These are phyloP conservation scores for Scaptomyza cyrtandrae DNA, from an alignment of 2,888 invertebrate genomes.

Conservation along the genomic window DNA sequence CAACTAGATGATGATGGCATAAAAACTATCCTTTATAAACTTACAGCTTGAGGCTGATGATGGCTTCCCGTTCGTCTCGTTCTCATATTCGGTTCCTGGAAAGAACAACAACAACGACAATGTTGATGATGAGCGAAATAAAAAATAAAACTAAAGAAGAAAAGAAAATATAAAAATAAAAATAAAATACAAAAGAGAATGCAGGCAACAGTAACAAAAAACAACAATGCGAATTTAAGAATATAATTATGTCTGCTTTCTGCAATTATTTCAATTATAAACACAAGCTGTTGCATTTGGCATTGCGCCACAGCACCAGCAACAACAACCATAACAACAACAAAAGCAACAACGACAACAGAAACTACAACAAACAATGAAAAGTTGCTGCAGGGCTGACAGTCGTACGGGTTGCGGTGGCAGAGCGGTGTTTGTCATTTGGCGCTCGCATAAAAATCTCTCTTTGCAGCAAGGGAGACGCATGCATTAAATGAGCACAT, in stretches of 20 bases:
- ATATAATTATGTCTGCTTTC: slow-evolving; percentile 73
- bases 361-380: slow-evolving; percentile 51
- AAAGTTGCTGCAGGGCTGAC: slow-evolving; percentile 44
- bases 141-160: slow-evolving; percentile 10
- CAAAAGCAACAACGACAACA: slow-evolving; percentile 25
- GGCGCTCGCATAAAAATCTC: slow-evolving; percentile 57
- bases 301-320: slow-evolving; percentile 42
- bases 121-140: slow-evolving; percentile 47
- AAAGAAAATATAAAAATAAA: slow-evolving; percentile 33
- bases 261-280: slow-evolving; percentile 77
- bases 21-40: slow-evolving; percentile 37
- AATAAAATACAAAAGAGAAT: slow-evolving; percentile 32
- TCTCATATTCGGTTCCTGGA: neutral
- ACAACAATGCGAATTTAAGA: slow-evolving; percentile 50
- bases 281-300: slow-evolving; percentile 73
- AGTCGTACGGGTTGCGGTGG: neutral
- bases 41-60: slow-evolving; percentile 35
- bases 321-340: slow-evolving; percentile 28
- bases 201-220: slow-evolving; percentile 24
- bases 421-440: neutral
- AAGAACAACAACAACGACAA: slow-evolving; percentile 45
- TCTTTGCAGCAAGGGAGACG: slow-evolving; percentile 36
- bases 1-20: slow-evolving; percentile 9
- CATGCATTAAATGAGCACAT: slow-evolving; percentile 68
- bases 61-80: slow-evolving; percentile 4